These are phyloP conservation scores for Marmota monax DNA, from an alignment of 2,113 vertebrate species.

Conservation along the genomic window DNA sequence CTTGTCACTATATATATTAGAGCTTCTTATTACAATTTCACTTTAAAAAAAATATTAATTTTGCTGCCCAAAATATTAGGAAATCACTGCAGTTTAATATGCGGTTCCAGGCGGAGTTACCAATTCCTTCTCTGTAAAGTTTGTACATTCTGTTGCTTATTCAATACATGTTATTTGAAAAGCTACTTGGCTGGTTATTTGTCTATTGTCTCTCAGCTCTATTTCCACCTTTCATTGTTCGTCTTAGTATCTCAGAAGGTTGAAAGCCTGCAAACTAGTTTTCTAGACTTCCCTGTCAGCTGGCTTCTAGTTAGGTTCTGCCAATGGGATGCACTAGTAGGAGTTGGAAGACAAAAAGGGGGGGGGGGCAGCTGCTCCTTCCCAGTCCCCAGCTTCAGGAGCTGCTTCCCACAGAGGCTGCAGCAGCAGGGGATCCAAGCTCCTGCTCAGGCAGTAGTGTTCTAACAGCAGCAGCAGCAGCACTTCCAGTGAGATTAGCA, in stretches of 20 bases:
- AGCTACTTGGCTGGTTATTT: background rate
- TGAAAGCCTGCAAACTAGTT: background rate
- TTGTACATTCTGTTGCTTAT: background rate
- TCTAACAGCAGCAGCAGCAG: background rate
- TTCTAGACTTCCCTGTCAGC: background rate
- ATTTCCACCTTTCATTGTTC: background rate
- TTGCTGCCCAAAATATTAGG: background rate
- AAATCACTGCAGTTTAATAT: background rate
- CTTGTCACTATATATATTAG: background rate
- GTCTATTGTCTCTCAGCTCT: background rate
- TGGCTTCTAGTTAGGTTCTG: background rate
- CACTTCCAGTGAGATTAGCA: background rate
- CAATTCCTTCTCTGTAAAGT: background rate
- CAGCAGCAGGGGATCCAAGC: background rate
- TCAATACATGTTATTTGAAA: background rate
- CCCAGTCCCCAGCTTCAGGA: background rate
- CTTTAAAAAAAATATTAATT: slow-evolving; percentile 7
- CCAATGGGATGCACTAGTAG: background rate
- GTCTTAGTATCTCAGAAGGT: background rate
- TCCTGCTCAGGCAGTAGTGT: background rate
- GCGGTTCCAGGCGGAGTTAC: background rate
- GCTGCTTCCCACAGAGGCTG: background rate
- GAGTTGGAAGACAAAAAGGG: background rate
- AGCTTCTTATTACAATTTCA: slow-evolving; percentile 11
- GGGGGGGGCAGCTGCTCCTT: background rate